Percentiles rank a stretch among this genome's conserved stretches.
Evolutionary conservation across 1,140 invertebrate species (phyloP).

Genomic region (Gryon sp.): DNA sequence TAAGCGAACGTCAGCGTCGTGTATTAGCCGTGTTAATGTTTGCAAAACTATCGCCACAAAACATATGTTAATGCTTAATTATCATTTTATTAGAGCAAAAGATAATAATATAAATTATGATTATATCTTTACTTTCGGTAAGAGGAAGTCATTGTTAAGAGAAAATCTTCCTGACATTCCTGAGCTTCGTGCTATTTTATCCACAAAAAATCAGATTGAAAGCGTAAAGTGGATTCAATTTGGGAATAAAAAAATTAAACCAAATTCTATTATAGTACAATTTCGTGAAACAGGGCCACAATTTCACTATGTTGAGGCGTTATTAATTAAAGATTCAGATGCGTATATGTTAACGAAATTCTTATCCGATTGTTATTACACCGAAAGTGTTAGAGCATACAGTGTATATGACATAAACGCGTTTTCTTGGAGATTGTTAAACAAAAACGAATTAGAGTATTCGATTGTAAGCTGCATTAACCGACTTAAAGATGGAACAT

Average conservation of each 20-base stretch:
- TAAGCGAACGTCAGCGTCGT: not conserved
- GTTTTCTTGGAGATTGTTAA: not conserved
- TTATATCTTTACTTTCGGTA: no score
- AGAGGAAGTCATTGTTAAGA: no score
- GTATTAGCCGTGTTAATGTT: not conserved
- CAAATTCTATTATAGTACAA: constrained; percentile 11
- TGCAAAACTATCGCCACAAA: constrained; percentile 17
- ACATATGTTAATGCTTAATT: no score
- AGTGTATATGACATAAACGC: constrained; percentile 3
- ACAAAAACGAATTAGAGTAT: not conserved
- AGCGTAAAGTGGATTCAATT: constrained; percentile 1
- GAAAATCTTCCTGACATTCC: constrained; percentile 15
- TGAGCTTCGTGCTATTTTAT: not conserved
- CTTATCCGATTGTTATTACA: constrained; percentile 19
- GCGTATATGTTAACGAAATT: constrained; percentile 14
- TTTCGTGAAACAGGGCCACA: constrained; percentile 4
- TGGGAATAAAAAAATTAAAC: constrained; percentile 11
- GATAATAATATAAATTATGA: no score
- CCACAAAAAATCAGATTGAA: not conserved
- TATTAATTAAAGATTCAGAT: constrained; percentile 4
- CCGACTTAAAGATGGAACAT: not conserved
- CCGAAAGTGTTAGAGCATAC: constrained; percentile 8
- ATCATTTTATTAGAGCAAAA: no score
- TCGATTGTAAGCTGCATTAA: not conserved
- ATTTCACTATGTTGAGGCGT: constrained; percentile 13